phyloP scores from a whole-genome alignment of 2,113 vertebrate species.

The Pantherophis guttatus region DNA sequence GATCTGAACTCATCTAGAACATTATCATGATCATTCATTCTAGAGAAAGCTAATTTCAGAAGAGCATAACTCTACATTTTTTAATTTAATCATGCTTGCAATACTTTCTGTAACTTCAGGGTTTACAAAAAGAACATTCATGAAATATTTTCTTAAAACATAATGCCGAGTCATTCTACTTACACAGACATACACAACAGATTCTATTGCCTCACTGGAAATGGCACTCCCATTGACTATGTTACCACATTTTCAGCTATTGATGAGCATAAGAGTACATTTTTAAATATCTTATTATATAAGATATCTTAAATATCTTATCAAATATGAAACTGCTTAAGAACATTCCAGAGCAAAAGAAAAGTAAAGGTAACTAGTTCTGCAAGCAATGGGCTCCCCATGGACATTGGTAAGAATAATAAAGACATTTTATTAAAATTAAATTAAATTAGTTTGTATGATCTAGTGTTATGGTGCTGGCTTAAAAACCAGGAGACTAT shows the following conservation, averaged over 20 bases:
- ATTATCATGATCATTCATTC: background rate
- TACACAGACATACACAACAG: background rate
- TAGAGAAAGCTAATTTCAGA: background rate
- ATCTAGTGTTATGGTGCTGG: too few relatives aligned
- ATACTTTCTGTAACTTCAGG: background rate
- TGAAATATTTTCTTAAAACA: background rate
- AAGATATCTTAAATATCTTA: background rate
- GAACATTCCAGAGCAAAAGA: background rate
- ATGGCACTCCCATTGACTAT: background rate
- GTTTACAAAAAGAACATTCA: background rate
- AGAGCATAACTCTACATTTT: background rate
- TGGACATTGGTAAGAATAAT: conserved; percentile 6
- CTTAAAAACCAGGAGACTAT: too few relatives aligned
- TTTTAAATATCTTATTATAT: background rate
- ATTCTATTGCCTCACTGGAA: background rate
- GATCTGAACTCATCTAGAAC: background rate
- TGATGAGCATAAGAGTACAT: background rate
- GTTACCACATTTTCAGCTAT: background rate
- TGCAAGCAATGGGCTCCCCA: background rate
- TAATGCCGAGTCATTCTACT: background rate
- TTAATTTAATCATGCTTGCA: background rate
- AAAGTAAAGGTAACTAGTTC: background rate
- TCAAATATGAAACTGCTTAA: background rate
- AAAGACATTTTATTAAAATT: background rate
- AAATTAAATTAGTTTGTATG: too few relatives aligned